Evolutionary conservation across 2,797 vertebrate species (phyloP), one percentile per base, ranked within the genome.

Genomic region (Helostoma temminkii): DNA sequence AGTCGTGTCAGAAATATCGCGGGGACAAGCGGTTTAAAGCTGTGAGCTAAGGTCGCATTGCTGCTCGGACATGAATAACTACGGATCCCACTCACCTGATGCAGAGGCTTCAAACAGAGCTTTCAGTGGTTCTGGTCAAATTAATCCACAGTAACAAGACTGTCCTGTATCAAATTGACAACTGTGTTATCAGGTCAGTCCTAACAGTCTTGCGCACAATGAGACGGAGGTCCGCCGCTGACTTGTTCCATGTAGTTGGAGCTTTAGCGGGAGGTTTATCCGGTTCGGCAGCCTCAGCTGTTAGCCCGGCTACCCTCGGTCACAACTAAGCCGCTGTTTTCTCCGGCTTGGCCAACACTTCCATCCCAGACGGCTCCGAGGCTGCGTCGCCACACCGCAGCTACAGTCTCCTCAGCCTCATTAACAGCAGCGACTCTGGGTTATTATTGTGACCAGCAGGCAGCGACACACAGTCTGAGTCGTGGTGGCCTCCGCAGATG

Each of bases 11-110:
- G 39, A 64, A 66, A 74, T 54, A 63, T 18, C 11, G 11, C 47
- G 24, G 24, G 24, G 32, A 30, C 15, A 16, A 16, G 24, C 32
- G 21, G 34, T 32, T 14, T 9, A 9, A 8, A 30, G 26, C 30
- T 15, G 14, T 42, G 47, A 43, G 55, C 28, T 63, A 11, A 65
- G 42, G 36, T 70, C 34, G 39, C n/a, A n/a, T 42, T 11, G 48
- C 28, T 46, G 54, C 54, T 54, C 50, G 37, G 22, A 56, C 73
- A 22, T 21, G 24, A 69, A 49, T 15, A 56, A 45, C 41, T 63
- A 66, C 30, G 37, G 72, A 39, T 50, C 30, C 3, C 57, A 75
- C 88, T 89, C 83, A 92, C 91, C 91, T 89, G 87, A 76, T 85
- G 86, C 81, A 32, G 76, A 56, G 47, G 48, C 49, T 70, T 61